Conservation (phyloP, 2,888 invertebrate genomes). For the Camptogramma bilineatum region DNA sequence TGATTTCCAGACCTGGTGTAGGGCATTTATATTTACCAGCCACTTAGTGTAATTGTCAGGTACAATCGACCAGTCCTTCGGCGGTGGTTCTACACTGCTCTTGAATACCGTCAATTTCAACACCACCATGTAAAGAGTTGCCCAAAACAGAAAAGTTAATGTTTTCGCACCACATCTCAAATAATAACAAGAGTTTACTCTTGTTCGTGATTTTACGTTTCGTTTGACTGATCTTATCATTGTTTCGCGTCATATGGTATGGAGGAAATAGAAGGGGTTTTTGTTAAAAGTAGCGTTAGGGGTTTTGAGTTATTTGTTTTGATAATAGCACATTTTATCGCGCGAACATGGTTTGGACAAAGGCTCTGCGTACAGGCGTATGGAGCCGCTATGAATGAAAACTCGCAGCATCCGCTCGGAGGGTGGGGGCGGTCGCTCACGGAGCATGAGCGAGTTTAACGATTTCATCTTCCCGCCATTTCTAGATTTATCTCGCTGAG, state of each 20-base stretch:
- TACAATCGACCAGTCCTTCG: conserved; percentile 70
- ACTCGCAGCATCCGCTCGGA: conserved; percentile 67
- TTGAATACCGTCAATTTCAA: conserved; percentile 83
- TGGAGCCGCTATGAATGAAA: conserved; percentile 41
- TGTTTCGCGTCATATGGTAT: conserved; percentile 69
- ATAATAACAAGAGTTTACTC: conserved; percentile 68
- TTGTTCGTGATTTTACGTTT: conserved; percentile 61
- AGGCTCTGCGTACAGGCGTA: conserved; percentile 34
- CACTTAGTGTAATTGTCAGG: conserved; percentile 81
- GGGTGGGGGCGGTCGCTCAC: conserved; percentile 51
- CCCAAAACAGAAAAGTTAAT: conserved; percentile 79
- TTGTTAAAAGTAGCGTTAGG: conserved; percentile 38
- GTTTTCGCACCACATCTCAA: conserved; percentile 79
- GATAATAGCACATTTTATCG: conserved; percentile 39
- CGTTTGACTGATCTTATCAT: conserved; percentile 72
- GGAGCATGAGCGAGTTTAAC: conserved; percentile 81
- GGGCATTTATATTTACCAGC: conserved; percentile 64
- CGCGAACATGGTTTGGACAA: conserved; percentile 53
- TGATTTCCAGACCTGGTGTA: neutral
- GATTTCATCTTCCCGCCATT: conserved; percentile 71
- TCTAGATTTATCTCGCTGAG: conserved; percentile 51
- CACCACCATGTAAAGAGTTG: conserved; percentile 74
- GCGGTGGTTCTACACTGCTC: conserved; percentile 63
- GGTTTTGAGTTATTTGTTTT: conserved; percentile 36
- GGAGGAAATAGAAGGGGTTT: conserved; percentile 39